Conservation (phyloP, 2,888 invertebrate species). For the Sclerodermus sp. region DNA sequence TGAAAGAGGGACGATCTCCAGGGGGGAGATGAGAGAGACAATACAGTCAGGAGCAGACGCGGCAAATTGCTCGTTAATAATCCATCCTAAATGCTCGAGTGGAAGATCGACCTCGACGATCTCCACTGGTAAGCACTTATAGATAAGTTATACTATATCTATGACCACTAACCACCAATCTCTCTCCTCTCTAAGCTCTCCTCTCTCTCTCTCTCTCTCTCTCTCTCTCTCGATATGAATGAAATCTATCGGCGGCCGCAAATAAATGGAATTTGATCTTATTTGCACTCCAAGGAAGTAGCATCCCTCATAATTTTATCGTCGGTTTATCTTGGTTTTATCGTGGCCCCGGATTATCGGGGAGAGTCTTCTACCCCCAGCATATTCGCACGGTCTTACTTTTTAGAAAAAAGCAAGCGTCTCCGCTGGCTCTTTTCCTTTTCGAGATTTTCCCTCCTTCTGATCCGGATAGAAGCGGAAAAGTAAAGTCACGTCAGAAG, state of each 20-base stretch:
- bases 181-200: too few relatives aligned
- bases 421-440: slow-evolving; percentile 22
- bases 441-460: slow-evolving; percentile 7
- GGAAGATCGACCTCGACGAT: slow-evolving; percentile 26
- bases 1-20: slow-evolving; percentile 20
- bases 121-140: slow-evolving; percentile 17
- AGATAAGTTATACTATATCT: too few relatives aligned
- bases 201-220: too few relatives aligned
- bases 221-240: slow-evolving; percentile 2
- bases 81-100: slow-evolving; percentile 30
- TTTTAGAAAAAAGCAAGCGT: slow-evolving; percentile 33
- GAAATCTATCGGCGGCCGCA: slow-evolving; percentile 1
- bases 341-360: too few relatives aligned
- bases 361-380: too few relatives aligned
- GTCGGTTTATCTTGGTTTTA: too few relatives aligned
- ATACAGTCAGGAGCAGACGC: slow-evolving; percentile 56
- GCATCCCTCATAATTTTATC: too few relatives aligned
- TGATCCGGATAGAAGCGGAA: slow-evolving; percentile 13
- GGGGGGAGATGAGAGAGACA: slow-evolving; percentile 39
- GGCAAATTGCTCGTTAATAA: slow-evolving; percentile 58
- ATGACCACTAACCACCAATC: too few relatives aligned
- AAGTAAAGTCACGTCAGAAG: slow-evolving; percentile 38
- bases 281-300: slow-evolving; percentile 1
- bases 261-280: background rate
- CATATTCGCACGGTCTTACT: slow-evolving; percentile 17